phyloP scores from a whole-genome alignment of 2,797 vertebrate genomes.

The Sphenodon punctatus region DNA sequence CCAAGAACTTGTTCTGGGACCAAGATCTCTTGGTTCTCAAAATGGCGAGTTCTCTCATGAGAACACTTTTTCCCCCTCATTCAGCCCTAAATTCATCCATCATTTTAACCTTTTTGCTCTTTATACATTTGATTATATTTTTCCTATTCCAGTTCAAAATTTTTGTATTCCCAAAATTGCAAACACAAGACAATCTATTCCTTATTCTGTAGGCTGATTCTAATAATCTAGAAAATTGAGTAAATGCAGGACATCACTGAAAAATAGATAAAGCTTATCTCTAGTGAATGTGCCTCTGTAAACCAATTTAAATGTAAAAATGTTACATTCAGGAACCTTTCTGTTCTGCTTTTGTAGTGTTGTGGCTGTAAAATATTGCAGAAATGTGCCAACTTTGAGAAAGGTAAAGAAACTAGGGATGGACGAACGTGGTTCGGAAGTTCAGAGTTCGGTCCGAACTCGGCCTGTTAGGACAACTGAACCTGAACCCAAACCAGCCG shows the following conservation, averaged over 20 bases:
- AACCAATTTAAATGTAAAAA: not conserved
- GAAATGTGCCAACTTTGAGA: not conserved
- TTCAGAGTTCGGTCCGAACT: too few species aligned
- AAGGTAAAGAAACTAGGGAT: not conserved
- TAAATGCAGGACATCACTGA: not conserved
- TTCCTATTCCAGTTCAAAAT: not conserved
- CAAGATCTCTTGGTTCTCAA: too few species aligned
- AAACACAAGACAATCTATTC: rapidly evolving
- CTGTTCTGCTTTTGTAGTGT: not conserved
- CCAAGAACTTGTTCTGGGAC: too few species aligned
- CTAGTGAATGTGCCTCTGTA: not conserved
- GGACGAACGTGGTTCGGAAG: too few species aligned
- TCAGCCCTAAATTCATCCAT: too few species aligned
- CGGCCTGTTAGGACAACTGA: too few species aligned
- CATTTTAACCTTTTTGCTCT: too few species aligned
- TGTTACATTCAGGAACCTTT: rapidly evolving
- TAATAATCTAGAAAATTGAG: not conserved
- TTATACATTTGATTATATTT: too few species aligned
- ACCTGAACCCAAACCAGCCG: too few species aligned
- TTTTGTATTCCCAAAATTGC: not conserved
- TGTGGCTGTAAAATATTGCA: not conserved
- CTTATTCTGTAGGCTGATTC: not conserved
- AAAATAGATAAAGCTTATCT: not conserved
- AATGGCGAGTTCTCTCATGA: too few species aligned
- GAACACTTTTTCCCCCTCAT: too few species aligned